Evolutionary conservation across 1,140 invertebrate genomes (phyloP).

Genomic region (Neodiprion fabricii): DNA sequence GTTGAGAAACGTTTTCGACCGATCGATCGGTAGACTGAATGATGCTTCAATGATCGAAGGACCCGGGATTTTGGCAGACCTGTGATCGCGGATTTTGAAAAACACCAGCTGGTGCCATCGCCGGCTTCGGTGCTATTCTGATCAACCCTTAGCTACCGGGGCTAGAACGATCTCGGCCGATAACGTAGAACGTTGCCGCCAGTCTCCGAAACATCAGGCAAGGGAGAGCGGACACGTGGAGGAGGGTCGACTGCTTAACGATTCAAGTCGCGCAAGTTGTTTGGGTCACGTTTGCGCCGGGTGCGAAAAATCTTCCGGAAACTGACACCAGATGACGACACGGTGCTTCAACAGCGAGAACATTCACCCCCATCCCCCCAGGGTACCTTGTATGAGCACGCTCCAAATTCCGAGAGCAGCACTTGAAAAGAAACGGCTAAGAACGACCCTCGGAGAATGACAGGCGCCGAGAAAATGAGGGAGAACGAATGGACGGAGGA

Average conservation of each 20-base stretch:
- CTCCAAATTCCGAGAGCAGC: not conserved
- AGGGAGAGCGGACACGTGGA: not conserved
- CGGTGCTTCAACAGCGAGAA: not conserved
- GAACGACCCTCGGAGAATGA: too few relatives aligned
- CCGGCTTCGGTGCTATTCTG: constrained; percentile 33
- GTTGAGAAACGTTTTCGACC: too few relatives aligned
- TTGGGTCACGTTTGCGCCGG: constrained; percentile 26
- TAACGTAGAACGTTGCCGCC: constrained; percentile 46
- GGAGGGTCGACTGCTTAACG: constrained; percentile 26
- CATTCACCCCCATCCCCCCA: not conserved
- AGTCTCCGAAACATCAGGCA: constrained; percentile 35
- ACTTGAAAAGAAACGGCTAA: too few relatives aligned
- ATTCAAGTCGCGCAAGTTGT: constrained; percentile 32
- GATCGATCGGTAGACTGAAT: too few relatives aligned
- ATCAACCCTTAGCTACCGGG: constrained; percentile 34
- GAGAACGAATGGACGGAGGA: too few relatives aligned
- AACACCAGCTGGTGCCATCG: constrained; percentile 42
- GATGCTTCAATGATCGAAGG: too few relatives aligned
- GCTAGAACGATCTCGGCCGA: constrained; percentile 43
- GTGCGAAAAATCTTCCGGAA: not conserved
- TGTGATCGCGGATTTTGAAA: too few relatives aligned
- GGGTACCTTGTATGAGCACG: not conserved
- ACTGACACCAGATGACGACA: constrained; percentile 46
- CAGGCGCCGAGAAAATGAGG: too few relatives aligned
- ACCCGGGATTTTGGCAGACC: too few relatives aligned